Base-by-base conservation (phyloP, 2,113 vertebrate genomes). In the Bambusicola thoracicus region DNA sequence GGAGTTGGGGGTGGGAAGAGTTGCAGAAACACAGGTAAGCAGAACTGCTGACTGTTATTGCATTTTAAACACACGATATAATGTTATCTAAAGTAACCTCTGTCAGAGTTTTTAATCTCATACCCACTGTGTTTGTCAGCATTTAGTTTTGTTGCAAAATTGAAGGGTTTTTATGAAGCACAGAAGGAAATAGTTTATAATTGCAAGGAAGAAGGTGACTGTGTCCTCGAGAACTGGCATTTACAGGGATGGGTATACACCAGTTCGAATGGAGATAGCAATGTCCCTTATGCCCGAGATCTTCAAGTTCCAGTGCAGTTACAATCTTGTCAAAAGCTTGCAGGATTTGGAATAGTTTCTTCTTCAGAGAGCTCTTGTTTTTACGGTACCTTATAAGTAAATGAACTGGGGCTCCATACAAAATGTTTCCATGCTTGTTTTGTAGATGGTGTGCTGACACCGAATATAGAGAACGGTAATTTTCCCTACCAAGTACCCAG, bases 401-500 rank as follows among this genome's bases (percentile, higher is more conserved):
- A 63, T 43, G 14, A 76, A 81, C 87, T 63, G 46, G 51, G 56
- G 32, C 24, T 70, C 68, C 7, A 44, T 87, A 8, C 4, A 55
- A 67, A 30, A 61, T 72, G 11, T 65, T 76, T 82, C 11, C 2
- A n/a, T 93, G 40, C 17, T 92, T 96, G n/a, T 94, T 97, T 97
- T 97, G 25, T 88, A 98, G 98, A 97, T 97, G 97, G 95, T 83
- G 93, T 97, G 95, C 95, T 98, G 93, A 97, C 98, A 62, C 56
- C 93, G 7, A 98, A 97, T 73, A 93, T 15, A 72, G 98, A 98
- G 53, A 97, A 95, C 89, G 14, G 92, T 95, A 97, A 78, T 92
- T 98, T 98, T 98, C 96, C 96, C 15, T 98, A 97, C 95, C 98
- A 97, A 87, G 98, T 98, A 84, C 90, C 98, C 87, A 98, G 80